These are phyloP conservation scores for Macrotus californicus DNA, from an alignment of 2,113 vertebrate genomes.

Conservation along the genomic window DNA sequence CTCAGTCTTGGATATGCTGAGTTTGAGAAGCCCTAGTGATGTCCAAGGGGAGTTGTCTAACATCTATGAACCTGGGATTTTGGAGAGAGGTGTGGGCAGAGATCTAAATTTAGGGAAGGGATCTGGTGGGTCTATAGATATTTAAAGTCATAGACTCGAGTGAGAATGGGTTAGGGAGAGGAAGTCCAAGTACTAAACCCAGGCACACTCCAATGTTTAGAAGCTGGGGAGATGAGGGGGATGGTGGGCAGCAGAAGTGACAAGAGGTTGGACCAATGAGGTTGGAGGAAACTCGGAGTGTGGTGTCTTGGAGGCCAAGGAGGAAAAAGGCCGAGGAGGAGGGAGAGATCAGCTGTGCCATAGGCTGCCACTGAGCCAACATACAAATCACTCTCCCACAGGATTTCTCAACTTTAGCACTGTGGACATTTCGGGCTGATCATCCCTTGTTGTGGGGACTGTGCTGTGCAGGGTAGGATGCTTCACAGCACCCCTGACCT, in stretches of 20 bases:
- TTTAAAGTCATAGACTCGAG: background rate
- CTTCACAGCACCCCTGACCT: rapidly evolving
- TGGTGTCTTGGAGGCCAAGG: background rate
- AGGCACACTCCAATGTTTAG: rapidly evolving
- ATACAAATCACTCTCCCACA: rapidly evolving
- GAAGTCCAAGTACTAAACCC: background rate
- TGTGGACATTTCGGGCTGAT: rapidly evolving
- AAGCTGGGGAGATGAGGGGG: background rate
- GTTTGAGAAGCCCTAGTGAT: background rate
- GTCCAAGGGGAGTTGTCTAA: background rate
- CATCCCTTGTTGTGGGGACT: rapidly evolving
- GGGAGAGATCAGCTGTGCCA: background rate
- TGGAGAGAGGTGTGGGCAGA: background rate
- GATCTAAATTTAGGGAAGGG: background rate
- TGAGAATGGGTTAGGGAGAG: background rate
- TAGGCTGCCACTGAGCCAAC: rapidly evolving
- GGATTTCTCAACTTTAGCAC: background rate
- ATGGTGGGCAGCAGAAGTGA: background rate
- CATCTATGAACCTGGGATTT: background rate
- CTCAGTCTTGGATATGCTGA: background rate
- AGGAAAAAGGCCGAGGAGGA: too few relatives aligned
- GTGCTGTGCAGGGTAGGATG: background rate
- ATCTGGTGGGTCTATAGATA: background rate
- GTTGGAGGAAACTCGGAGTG: background rate
- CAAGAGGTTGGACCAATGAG: background rate